Percentiles rank a stretch among this genome's conserved stretches.
phyloP scores from a whole-genome alignment of 2,113 vertebrate species.

The Cervus canadensis region DNA sequence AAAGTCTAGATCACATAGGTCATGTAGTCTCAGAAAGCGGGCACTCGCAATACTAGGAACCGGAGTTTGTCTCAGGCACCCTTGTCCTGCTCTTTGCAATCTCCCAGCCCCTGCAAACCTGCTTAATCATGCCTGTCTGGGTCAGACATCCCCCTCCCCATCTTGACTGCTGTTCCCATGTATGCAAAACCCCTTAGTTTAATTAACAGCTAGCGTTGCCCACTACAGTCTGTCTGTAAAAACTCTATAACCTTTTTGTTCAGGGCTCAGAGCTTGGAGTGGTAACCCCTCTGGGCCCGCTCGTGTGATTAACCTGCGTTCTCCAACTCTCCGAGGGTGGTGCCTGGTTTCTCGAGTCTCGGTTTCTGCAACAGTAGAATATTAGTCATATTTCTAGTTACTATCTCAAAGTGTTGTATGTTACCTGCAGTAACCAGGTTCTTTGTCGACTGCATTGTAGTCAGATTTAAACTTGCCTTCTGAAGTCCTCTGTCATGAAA shows the following conservation, averaged over 20 bases:
- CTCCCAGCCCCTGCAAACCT: neutral
- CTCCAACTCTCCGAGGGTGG: neutral
- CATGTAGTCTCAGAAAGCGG: neutral
- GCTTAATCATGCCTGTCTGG: neutral
- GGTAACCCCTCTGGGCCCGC: neutral
- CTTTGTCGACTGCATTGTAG: neutral
- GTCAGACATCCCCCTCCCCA: neutral
- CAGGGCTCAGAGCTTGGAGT: neutral
- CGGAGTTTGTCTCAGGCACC: rapidly evolving
- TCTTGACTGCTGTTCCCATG: neutral
- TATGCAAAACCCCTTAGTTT: neutral
- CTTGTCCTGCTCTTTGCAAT: neutral
- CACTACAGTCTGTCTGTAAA: neutral
- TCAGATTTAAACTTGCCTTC: neutral
- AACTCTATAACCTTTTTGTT: neutral
- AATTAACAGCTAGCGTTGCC: neutral
- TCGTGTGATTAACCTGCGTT: rapidly evolving
- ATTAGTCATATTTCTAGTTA: neutral
- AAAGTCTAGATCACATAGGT: neutral
- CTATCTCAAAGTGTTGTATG: neutral
- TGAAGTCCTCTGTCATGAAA: neutral
- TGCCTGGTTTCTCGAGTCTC: rapidly evolving
- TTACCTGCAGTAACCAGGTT: neutral
- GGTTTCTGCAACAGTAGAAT: neutral
- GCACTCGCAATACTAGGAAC: neutral